Conservation (phyloP, 2,888 invertebrate species). For the Athalia cordata region DNA sequence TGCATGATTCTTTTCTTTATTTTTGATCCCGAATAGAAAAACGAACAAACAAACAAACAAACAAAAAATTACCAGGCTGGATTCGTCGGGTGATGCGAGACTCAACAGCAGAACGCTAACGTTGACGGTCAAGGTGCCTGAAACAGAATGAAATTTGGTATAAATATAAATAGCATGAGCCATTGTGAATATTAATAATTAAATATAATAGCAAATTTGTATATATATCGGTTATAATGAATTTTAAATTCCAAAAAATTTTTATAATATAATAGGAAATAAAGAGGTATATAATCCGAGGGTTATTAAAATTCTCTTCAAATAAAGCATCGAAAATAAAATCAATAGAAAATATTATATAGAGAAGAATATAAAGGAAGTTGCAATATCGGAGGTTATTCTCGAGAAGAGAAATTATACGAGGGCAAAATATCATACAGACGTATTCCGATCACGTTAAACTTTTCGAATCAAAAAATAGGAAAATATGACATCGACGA, state of each 20-base stretch:
- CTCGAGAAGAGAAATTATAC: too few relatives aligned
- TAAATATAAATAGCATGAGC: not conserved
- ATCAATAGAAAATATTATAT: too few relatives aligned
- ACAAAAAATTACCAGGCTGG: conserved; percentile 86
- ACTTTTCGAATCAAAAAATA: too few relatives aligned
- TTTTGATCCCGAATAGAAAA: not conserved
- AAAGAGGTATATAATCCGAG: too few relatives aligned
- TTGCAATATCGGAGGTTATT: too few relatives aligned
- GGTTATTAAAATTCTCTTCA: too few relatives aligned
- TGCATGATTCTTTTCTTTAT: not conserved
- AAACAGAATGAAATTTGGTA: conserved; percentile 72
- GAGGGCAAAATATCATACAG: too few relatives aligned
- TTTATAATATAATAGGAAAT: not conserved
- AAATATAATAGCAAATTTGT: not conserved
- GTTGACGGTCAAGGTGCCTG: conserved; percentile 94
- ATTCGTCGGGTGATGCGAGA: conserved; percentile 96
- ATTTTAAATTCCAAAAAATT: not conserved
- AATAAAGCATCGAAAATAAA: too few relatives aligned
- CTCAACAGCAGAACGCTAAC: conserved; percentile 95
- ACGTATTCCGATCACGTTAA: too few relatives aligned
- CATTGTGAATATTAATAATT: not conserved
- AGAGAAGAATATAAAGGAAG: too few relatives aligned
- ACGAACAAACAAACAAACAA: conserved; percentile 15
- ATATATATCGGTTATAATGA: not conserved
- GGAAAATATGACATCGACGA: too few relatives aligned